These are phyloP conservation scores for Pantherophis alleghaniensis DNA, from an alignment of 2,797 vertebrate species.

Conservation along the genomic window DNA sequence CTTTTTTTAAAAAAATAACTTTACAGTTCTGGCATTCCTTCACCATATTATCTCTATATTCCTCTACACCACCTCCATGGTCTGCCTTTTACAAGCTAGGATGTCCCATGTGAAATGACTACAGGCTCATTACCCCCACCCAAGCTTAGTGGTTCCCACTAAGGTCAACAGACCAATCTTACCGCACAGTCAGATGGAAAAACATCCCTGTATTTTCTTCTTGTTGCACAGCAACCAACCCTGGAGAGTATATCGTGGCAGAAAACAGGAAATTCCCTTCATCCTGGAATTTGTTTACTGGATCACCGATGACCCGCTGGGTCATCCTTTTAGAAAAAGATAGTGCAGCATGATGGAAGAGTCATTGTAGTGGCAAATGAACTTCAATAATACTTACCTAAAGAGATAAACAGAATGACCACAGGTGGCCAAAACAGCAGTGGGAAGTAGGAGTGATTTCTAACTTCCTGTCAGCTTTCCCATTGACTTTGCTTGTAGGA, in stretches of 20 bases:
- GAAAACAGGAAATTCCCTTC: neutral
- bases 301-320: neutral
- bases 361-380: neutral
- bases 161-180: neutral
- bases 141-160: neutral
- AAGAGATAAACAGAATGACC: neutral
- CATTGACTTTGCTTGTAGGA: neutral
- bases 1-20: neutral
- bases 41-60: neutral
- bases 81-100: neutral
- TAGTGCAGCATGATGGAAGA: neutral
- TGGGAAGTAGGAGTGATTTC: neutral
- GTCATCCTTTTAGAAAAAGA: neutral
- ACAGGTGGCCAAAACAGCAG: neutral
- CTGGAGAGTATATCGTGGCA: neutral
- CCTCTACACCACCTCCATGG: neutral
- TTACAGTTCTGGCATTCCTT: neutral
- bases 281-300: neutral
- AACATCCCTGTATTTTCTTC: neutral
- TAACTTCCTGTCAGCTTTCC: neutral
- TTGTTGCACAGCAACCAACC: neutral
- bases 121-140: neutral
- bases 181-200: neutral
- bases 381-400: neutral
- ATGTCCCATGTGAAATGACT: neutral